These are phyloP conservation scores for Melikaiella ostensackeni DNA, from an alignment of 2,888 invertebrate genomes.

Conservation along the genomic window DNA sequence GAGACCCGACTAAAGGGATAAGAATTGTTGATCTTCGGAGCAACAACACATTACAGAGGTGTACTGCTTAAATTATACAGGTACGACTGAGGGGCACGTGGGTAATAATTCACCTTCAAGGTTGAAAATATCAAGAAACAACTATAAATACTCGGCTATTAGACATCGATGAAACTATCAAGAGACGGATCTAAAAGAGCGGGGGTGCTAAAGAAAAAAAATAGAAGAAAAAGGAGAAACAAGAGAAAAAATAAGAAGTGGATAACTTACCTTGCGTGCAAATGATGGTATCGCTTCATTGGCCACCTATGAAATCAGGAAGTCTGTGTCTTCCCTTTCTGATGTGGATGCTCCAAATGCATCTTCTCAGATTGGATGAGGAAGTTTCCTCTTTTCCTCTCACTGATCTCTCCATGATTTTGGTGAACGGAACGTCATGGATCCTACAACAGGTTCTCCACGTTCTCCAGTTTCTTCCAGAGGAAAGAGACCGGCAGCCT, in stretches of 20 bases:
- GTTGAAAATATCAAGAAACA: slow-evolving; percentile 49
- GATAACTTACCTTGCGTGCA: slow-evolving; percentile 56
- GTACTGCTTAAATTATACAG: slow-evolving; percentile 6
- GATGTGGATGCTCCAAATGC: slow-evolving; percentile 74
- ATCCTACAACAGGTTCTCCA: slow-evolving; percentile 55
- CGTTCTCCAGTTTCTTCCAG: slow-evolving; percentile 69
- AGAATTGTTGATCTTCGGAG: neutral
- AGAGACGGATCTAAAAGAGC: slow-evolving; percentile 33
- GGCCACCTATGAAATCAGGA: slow-evolving; percentile 46
- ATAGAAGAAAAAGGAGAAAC: slow-evolving; percentile 29
- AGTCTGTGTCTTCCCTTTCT: slow-evolving; percentile 73
- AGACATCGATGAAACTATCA: slow-evolving; percentile 38
- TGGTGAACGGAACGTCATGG: slow-evolving; percentile 47
- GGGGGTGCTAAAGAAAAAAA: slow-evolving; percentile 34
- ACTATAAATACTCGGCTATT: slow-evolving; percentile 48
- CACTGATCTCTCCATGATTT: slow-evolving; percentile 63
- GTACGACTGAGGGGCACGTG: slow-evolving; percentile 43
- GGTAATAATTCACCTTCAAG: slow-evolving; percentile 53
- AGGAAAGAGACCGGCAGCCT: slow-evolving; percentile 71
- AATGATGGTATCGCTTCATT: slow-evolving; percentile 57
- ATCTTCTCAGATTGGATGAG: slow-evolving; percentile 74
- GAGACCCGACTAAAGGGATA: neutral
- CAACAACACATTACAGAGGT: slow-evolving; percentile 10
- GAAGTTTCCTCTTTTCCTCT: slow-evolving; percentile 73
- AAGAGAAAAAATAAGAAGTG: neutral